These are phyloP conservation scores for Odontamblyopus lacepedii DNA, from an alignment of 2,797 vertebrate genomes.

Conservation along the genomic window DNA sequence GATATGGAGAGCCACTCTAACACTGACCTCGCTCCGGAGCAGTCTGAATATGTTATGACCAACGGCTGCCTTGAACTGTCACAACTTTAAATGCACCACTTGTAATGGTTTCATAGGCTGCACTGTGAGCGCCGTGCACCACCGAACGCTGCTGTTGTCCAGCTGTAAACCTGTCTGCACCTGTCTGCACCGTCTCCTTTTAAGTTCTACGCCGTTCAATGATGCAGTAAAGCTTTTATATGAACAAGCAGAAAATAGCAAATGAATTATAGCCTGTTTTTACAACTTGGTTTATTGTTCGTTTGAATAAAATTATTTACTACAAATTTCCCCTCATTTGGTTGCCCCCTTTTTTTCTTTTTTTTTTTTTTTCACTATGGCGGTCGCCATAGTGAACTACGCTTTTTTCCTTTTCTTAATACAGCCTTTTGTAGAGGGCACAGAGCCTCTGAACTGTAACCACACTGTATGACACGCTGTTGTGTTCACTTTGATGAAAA, in stretches of 20 bases:
- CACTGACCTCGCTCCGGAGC: conserved; percentile 74
- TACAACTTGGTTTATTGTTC: not conserved
- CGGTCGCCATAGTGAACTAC: too few species aligned
- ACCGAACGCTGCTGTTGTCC: conserved; percentile 40
- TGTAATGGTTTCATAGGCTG: conserved; percentile 71
- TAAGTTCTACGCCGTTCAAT: not conserved
- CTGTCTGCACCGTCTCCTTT: not conserved
- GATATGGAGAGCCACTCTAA: conserved; percentile 72
- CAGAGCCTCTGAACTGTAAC: too few species aligned
- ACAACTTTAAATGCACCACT: conserved; percentile 77
- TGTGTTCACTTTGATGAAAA: too few species aligned
- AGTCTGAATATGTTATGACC: conserved; percentile 80
- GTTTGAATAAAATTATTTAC: not conserved
- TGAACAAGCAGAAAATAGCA: not conserved
- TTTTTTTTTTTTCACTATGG: too few species aligned
- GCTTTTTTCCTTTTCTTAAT: too few species aligned
- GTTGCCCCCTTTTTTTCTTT: not conserved
- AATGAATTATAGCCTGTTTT: not conserved
- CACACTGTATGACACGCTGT: too few species aligned
- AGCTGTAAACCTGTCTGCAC: conserved; percentile 34
- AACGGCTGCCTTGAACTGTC: conserved; percentile 79
- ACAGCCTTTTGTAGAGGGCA: too few species aligned
- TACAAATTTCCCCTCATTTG: not conserved
- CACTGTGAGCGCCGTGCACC: conserved; percentile 41
- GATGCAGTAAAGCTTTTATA: not conserved